Conservation (phyloP, 2,888 invertebrate genomes). For the Chaitophorus viminalis region DNA sequence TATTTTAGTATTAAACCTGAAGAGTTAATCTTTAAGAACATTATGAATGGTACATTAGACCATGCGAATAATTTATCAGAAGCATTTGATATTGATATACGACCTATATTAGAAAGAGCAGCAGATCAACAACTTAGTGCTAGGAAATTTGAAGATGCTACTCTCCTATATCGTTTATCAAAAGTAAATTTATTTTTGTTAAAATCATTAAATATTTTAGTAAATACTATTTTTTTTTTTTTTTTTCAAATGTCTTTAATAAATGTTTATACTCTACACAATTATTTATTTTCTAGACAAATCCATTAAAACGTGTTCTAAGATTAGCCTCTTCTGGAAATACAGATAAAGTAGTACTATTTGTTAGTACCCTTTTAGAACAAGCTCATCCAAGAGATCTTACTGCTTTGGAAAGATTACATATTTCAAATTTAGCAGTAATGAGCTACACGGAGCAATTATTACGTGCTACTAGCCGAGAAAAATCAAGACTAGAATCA, state of each 20-base stretch:
- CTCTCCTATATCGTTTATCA: constrained; percentile 82
- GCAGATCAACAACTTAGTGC: constrained; percentile 83
- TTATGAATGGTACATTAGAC: constrained; percentile 39
- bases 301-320: constrained; percentile 72
- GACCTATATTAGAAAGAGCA: constrained; percentile 68
- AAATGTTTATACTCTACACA: too few species aligned
- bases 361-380: constrained; percentile 69
- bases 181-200: constrained; percentile 67
- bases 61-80: constrained; percentile 52
- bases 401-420: constrained; percentile 73
- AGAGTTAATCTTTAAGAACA: constrained; percentile 47
- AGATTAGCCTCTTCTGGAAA: constrained; percentile 75
- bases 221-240: too few species aligned
- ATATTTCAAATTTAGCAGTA: constrained; percentile 75
- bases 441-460: constrained; percentile 74
- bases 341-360: constrained; percentile 73
- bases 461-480: constrained; percentile 66
- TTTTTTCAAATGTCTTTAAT: too few species aligned
- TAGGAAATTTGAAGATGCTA: constrained; percentile 80
- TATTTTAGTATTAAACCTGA: constrained; percentile 58
- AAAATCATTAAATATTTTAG: not conserved
- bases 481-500: constrained; percentile 60
- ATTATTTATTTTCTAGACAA: constrained; percentile 37
- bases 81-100: constrained; percentile 50
- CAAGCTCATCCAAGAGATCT: constrained; percentile 66